Evolutionary conservation across 2,888 invertebrate genomes (phyloP).

Genomic region (Notocelia uddmanniana): DNA sequence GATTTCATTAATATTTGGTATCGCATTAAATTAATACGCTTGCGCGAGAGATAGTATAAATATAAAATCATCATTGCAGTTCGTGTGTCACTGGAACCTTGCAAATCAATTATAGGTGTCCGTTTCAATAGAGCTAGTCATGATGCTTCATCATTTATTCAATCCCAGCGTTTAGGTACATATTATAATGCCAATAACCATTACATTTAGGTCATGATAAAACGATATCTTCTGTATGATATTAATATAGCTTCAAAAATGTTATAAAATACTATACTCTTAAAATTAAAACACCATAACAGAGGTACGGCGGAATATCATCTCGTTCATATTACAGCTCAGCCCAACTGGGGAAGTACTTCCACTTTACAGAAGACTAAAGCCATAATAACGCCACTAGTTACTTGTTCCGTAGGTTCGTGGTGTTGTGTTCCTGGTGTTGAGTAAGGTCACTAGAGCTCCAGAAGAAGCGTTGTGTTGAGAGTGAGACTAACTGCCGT

Average conservation of each 20-base stretch:
- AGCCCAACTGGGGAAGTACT: no score
- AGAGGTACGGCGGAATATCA: no score
- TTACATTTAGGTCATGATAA: slow-evolving; percentile 19
- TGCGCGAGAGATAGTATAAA: slow-evolving; percentile 10
- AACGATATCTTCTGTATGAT: not conserved
- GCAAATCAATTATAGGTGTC: slow-evolving; percentile 49
- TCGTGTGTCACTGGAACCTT: slow-evolving; percentile 46
- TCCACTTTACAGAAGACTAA: no score
- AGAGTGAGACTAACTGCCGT: no score
- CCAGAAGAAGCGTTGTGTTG: no score
- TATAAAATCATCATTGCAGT: slow-evolving; percentile 12
- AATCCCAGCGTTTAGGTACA: slow-evolving; percentile 26
- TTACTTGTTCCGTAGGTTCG: no score
- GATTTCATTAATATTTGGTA: slow-evolving; percentile 19
- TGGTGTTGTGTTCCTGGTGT: no score
- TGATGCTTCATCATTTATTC: slow-evolving; percentile 34
- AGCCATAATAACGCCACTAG: no score
- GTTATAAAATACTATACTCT: not conserved
- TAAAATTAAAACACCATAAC: no score
- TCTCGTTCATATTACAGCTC: no score
- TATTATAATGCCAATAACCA: slow-evolving; percentile 12
- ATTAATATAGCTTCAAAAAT: not conserved
- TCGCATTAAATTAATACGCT: slow-evolving; percentile 13
- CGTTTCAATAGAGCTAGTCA: slow-evolving; percentile 47
- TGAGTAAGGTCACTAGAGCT: no score